Base-by-base conservation (phyloP, 1,140 invertebrate genomes). In the Antheraea pernyi region DNA sequence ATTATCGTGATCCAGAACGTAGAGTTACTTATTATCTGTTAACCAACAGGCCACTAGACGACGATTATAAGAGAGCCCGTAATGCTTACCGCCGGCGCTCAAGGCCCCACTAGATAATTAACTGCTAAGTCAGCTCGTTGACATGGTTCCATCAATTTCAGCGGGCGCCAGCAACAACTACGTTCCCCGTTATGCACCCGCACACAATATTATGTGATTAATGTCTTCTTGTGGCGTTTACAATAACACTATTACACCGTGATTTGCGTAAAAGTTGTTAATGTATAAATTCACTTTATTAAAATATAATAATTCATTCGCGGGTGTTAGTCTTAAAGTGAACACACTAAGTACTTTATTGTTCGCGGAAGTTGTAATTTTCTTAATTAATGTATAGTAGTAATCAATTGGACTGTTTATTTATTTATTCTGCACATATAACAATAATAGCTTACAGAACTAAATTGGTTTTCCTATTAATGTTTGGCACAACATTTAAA, bases 181-280 rank as follows among this genome's bases (percentile, higher is more conserved):
- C 46, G 67, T 72, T 79, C 77, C 68, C 30, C 79, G 80, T 77
- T 77, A 74, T 76, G 80, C 73, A 78, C 71, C 81, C 82, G 80
- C 73, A 78, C 71, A 83, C 82, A 84, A 80, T 84, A 79, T 83
- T 78, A 79, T 61, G 70, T 89, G 86, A 91, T 88, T 91, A 89
- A 91, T 91, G 84, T 80, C 77, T 81, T 76, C 78, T 76, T 62
- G 69, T 70, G 82, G 73, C 79, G 81, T 81, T 86, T 80, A 79
- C 69, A 83, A 81, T 76, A 79, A 74, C 71, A 72, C 62, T 73
- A 76, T 79, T 77, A 79, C 72, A 84, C 74, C 81, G 74, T 91
- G 83, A 91, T 91, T 88, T 87, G 86, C 88, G 85, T 87, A 82
- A 88, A 89, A 89, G 82, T 88, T 85, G 76, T 82, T 85, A 86